phyloP scores from a whole-genome alignment of 1,140 invertebrate genomes.

The Drosophila busckii region DNA sequence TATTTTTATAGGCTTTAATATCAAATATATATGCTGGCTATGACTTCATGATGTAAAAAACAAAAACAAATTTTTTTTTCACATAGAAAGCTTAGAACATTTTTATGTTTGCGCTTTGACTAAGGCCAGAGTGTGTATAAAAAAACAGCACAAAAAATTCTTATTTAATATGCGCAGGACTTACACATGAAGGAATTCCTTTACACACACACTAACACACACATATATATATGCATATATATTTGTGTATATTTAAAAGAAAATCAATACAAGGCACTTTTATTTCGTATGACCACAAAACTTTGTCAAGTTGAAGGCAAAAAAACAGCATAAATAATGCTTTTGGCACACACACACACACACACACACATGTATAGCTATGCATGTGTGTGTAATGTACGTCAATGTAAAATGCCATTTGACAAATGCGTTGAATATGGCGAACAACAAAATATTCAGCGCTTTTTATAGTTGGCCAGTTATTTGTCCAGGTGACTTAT shows the following conservation, averaged over 20 bases:
- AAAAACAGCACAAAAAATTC: conserved; percentile 21
- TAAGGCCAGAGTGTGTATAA: conserved; percentile 2
- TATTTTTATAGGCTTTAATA: no score
- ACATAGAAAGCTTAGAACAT: no score
- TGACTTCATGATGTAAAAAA: neutral
- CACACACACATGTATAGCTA: no score
- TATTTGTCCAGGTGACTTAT: no score
- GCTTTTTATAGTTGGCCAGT: no score
- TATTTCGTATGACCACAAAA: conserved; percentile 18
- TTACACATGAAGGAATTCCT: no score
- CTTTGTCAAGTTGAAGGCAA: conserved; percentile 48
- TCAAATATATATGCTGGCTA: neutral
- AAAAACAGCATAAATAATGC: conserved; percentile 52
- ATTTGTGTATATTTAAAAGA: conserved; percentile 29
- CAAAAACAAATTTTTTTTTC: no score
- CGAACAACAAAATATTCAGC: no score
- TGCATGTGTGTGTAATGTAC: neutral
- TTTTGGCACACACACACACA: conserved; percentile 13
- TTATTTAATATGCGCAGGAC: conserved; percentile 39
- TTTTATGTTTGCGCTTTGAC: no score
- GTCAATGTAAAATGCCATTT: no score
- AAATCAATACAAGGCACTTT: conserved; percentile 24
- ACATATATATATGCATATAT: neutral
- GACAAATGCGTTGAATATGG: no score
- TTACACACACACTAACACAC: neutral